A percentile compares a stretch with the other conserved stretches of the same genome.
phyloP scores from a whole-genome alignment of 2,113 vertebrate genomes.

The Hippocampus barbouri region DNA sequence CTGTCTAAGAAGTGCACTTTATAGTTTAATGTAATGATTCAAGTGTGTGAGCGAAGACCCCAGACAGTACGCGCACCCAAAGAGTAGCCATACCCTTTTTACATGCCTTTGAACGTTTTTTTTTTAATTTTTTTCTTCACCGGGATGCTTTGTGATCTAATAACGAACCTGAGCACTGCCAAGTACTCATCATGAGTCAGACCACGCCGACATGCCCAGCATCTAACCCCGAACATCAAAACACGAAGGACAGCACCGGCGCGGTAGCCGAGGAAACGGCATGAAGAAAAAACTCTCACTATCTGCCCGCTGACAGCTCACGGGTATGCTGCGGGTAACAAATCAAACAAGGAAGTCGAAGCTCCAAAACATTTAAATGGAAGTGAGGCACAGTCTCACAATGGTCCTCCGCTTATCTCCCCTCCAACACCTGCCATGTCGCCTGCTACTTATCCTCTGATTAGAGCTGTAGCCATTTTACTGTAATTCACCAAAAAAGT shows the following conservation, averaged over 20 bases:
- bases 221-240: constrained; percentile 56
- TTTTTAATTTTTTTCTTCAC: not conserved
- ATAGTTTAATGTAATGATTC: constrained; percentile 6
- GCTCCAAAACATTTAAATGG: constrained; percentile 71
- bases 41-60: not conserved
- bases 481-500: constrained; percentile 67
- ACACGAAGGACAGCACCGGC: constrained; percentile 45
- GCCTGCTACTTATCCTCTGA: constrained; percentile 74
- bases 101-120: constrained; percentile 27
- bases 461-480: constrained; percentile 73
- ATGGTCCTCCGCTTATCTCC: constrained; percentile 70
- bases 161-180: constrained; percentile 38
- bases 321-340: constrained; percentile 66
- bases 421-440: constrained; percentile 75
- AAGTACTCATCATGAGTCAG: constrained; percentile 23
- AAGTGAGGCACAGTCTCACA: constrained; percentile 64
- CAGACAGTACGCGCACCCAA: not conserved
- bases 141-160: constrained; percentile 29
- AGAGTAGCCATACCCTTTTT: not conserved
- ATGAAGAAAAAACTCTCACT: constrained; percentile 49
- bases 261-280: constrained; percentile 33
- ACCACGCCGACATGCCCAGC: constrained; percentile 29
- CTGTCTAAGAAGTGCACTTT: constrained; percentile 12
- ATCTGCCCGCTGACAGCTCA: constrained; percentile 57
- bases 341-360: constrained; percentile 70